phyloP scores from a whole-genome alignment of 2,797 vertebrate genomes.

The Gorsachius magnificus region DNA sequence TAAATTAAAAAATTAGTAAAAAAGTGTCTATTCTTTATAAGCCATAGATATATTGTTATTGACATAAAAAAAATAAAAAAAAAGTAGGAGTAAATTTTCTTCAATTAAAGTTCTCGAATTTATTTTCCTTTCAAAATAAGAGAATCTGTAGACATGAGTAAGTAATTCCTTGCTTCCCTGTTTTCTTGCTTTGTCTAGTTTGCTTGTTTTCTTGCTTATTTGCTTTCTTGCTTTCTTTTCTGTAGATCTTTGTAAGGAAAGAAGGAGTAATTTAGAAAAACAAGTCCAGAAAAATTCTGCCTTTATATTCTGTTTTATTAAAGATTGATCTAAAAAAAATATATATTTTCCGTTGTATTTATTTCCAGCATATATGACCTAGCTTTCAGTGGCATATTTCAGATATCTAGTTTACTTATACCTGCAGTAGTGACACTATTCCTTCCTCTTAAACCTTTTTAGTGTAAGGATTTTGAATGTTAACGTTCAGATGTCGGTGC shows the following conservation, averaged over 20 bases:
- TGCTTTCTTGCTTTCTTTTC: not conserved
- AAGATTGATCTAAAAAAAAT: not conserved
- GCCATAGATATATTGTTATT: not conserved
- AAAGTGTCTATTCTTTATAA: not conserved
- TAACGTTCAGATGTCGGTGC: not conserved
- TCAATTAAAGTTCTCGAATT: not conserved
- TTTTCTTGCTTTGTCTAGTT: not conserved
- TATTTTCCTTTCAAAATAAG: not conserved
- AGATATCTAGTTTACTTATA: not conserved
- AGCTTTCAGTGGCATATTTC: not conserved
- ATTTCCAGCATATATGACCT: not conserved
- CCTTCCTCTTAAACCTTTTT: not conserved
- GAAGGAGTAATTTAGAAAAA: not conserved
- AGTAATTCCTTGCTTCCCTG: not conserved
- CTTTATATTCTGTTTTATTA: not conserved
- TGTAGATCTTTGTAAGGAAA: not conserved
- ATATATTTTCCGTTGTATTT: not conserved
- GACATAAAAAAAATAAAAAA: not conserved
- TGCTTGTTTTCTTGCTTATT: not conserved
- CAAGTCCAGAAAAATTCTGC: not conserved
- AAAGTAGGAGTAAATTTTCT: not conserved
- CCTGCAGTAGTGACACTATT: not conserved
- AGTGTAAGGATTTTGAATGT: not conserved
- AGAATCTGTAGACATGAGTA: not conserved
- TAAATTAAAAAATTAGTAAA: not conserved